Evolutionary conservation across 2,888 invertebrate genomes (phyloP), one percentile per base, ranked within the genome.

Genomic region (Phortica okadai): DNA sequence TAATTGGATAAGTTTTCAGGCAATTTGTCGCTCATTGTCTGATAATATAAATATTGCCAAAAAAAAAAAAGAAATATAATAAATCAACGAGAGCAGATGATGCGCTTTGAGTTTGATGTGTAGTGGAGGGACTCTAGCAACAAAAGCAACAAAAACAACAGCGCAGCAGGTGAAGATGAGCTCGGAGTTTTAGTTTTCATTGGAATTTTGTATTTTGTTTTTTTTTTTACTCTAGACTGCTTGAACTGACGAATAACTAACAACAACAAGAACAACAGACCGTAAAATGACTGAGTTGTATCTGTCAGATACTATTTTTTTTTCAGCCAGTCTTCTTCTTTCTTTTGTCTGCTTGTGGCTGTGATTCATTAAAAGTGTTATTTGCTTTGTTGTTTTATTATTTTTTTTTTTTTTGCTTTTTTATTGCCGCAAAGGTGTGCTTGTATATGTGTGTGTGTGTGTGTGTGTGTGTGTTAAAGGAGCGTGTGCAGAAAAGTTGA

Each of bases 391-490:
- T 6, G 25, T 62, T 59, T 59, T 69, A 21, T 69, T 45, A 16
- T 16, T 59, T 59, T 59, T 8, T 45, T 45, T 45, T 69, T 44
- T 69, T 44, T 45, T 69, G 7, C 4, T 69, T 45, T 69, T 45
- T 21, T n/a, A 45, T 10, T 44, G 14, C 42, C 41, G 44, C 45
- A 21, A 69, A 45, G 69, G 21, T 69, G 45, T 21, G 44, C n/a
- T 45, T 62, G 56, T 14, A 11, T 56, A 11, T 56, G 10, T 21
- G 21, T 21, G 1, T 21, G 21, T 21, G 21, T 21, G 1, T 21
- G 21, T 83, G 83, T 82, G 70, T 82, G 83, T 84, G 84, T 73
- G 78, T 75, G 70, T 76, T 75, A 69, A 77, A 74, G 77, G 74
- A 73, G 78, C 80, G 54, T 50, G 16, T 50, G 16, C 16, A 76